phyloP scores from a whole-genome alignment of 1,140 invertebrate genomes.

The Cardiocondyla obscurior region DNA sequence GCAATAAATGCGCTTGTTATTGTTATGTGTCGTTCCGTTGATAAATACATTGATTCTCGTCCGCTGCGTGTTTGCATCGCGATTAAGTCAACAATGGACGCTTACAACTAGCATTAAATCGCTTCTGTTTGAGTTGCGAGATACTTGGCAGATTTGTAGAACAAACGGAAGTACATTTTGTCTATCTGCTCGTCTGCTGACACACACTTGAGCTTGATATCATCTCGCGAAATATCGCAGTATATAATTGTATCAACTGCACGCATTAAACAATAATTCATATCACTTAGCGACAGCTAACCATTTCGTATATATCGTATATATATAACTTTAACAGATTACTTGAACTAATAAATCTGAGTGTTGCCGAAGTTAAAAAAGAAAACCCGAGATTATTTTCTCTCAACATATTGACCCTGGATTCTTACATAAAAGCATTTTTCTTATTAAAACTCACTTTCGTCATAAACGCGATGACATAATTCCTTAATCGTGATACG shows the following conservation, averaged over 20 bases:
- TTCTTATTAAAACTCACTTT: not conserved
- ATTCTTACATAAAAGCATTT: not conserved
- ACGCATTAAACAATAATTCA: not conserved
- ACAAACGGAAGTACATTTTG: not conserved
- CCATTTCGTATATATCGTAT: too few relatives aligned
- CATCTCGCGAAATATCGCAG: not conserved
- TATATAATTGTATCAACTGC: not conserved
- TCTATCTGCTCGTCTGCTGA: not conserved
- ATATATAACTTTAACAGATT: not conserved
- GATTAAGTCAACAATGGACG: not conserved
- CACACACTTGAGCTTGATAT: not conserved
- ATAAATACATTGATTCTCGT: not conserved
- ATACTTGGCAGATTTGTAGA: not conserved
- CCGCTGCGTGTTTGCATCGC: not conserved
- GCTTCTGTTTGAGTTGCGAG: not conserved
- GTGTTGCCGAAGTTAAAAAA: not conserved
- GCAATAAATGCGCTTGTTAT: constrained; percentile 10
- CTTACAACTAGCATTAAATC: not conserved
- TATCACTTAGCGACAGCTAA: not conserved
- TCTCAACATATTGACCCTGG: not conserved
- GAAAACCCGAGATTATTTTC: not conserved
- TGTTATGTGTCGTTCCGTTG: not conserved
- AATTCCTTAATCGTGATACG: not conserved
- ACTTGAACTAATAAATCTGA: not conserved
- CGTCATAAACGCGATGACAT: not conserved